Evolutionary conservation across 2,797 vertebrate genomes (phyloP), one percentile per base, ranked within the genome.

Genomic region (Ctenosaura bakeri): DNA sequence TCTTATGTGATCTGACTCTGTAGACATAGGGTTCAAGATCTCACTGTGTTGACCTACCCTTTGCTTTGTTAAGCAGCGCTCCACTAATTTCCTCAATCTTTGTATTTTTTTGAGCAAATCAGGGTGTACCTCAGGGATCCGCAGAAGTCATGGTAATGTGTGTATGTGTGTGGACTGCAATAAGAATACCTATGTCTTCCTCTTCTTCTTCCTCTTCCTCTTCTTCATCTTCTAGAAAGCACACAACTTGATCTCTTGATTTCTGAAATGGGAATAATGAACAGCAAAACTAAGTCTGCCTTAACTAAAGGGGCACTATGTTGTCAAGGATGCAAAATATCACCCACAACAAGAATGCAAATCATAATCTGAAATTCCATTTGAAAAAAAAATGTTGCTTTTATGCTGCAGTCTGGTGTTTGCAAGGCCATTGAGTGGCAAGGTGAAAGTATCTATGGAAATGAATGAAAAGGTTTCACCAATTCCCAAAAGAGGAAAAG

Each of bases 401-500:
- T 32, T 54, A 38, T 64, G 52, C 4, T 66, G n/a, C 32, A 74
- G 22, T 7, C 22, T 26, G 12, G 24, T 24, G 22, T 85, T 85
- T 79, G n/a, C 13, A 64, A 54, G 66, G 10, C 46, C 29, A 76
- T 10, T 64, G 9, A 18, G 46, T 35, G 62, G 16, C 35, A 46
- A n/a, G 64, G 35, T 66, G 62, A 13, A 35, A 52, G 24, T 73
- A 64, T 62, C 52, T 10, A 62, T 73, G 35, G 29, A 79, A 29
- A 35, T 79, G 22, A n/a, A 29, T 32, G n/a, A 29, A 42, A 80
- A 85, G 35, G 12, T 77, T 56, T 56, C 24, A 52, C 6, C 7
- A 9, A 62, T 81, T 6, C 46, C 38, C 74, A 50, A 13, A 77
- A 35, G n/a, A 77, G 90, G 91, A 89, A 88, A 73, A 91, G 69